These are phyloP conservation scores for Emesis russula DNA, from an alignment of 2,888 invertebrate species.

Conservation along the genomic window DNA sequence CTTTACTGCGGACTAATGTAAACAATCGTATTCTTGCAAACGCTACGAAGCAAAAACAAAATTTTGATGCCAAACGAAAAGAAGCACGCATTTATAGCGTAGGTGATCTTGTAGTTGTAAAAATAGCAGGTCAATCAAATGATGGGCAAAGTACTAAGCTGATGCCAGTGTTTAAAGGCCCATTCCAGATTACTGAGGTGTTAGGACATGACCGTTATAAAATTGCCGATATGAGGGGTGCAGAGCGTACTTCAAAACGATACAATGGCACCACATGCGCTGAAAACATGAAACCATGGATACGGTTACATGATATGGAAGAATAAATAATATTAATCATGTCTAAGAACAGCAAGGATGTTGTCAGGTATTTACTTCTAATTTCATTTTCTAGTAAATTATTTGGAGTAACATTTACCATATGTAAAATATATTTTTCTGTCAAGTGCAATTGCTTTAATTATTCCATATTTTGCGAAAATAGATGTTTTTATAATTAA, in stretches of 20 bases:
- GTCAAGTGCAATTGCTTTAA: neutral
- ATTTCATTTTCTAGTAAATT: too few relatives aligned
- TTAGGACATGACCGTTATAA: constrained; percentile 25
- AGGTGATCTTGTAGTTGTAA: constrained; percentile 79
- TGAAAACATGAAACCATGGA: neutral
- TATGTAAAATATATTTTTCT: neutral
- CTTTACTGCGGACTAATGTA: neutral
- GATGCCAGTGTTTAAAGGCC: neutral
- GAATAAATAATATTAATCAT: neutral
- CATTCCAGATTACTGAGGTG: neutral
- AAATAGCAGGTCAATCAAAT: constrained; percentile 88
- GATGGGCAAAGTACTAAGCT: constrained; percentile 63
- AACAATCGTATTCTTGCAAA: neutral
- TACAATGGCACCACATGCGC: neutral
- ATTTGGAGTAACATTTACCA: too few relatives aligned
- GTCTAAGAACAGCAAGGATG: neutral
- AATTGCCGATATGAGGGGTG: neutral
- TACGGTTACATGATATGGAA: neutral
- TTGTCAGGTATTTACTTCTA: neutral
- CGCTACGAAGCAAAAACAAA: neutral
- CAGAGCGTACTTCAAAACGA: neutral
- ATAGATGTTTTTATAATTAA: too few relatives aligned
- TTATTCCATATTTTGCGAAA: neutral
- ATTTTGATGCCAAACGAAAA: neutral
- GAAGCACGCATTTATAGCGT: constrained; percentile 31